phyloP scores from a whole-genome alignment of 1,140 invertebrate genomes.

The Hyles euphorbiae region DNA sequence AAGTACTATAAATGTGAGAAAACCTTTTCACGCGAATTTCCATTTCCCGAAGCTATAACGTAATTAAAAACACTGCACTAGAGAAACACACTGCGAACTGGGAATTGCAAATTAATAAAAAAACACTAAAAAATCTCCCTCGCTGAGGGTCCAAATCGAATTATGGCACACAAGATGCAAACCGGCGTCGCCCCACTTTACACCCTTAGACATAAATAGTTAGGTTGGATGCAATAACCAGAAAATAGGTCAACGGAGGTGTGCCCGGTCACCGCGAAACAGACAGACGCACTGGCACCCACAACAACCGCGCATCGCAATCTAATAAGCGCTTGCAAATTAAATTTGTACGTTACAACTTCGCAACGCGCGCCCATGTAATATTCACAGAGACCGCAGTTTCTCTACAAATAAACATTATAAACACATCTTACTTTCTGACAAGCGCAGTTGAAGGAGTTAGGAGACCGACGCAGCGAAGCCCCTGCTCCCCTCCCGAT shows the following conservation, averaged over 20 bases:
- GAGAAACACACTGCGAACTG: too few species aligned
- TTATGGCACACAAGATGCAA: constrained; percentile 44
- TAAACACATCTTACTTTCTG: constrained; percentile 51
- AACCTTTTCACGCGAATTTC: too few species aligned
- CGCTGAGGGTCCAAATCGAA: constrained; percentile 9
- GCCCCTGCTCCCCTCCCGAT: constrained; percentile 35
- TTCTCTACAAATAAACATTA: constrained; percentile 23
- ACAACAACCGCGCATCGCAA: constrained; percentile 43
- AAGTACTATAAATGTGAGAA: too few species aligned
- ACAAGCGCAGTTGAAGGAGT: constrained; percentile 40
- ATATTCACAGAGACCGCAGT: constrained; percentile 2
- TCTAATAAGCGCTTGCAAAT: constrained; percentile 54
- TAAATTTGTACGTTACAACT: constrained; percentile 39
- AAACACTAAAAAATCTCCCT: not conserved
- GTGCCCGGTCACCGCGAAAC: constrained; percentile 58
- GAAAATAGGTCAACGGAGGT: constrained; percentile 74
- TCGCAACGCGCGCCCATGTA: not conserved
- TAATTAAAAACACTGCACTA: too few species aligned
- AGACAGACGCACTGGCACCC: constrained; percentile 52
- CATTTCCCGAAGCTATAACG: too few species aligned
- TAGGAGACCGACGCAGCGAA: constrained; percentile 40
- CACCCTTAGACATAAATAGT: constrained; percentile 68
- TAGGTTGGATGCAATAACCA: constrained; percentile 70
- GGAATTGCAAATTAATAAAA: not conserved
- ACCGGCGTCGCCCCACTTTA: constrained; percentile 54